Evolutionary conservation across 2,113 vertebrate species (phyloP), one percentile per base, ranked within the genome.

Genomic region (Notothenia coriiceps): DNA sequence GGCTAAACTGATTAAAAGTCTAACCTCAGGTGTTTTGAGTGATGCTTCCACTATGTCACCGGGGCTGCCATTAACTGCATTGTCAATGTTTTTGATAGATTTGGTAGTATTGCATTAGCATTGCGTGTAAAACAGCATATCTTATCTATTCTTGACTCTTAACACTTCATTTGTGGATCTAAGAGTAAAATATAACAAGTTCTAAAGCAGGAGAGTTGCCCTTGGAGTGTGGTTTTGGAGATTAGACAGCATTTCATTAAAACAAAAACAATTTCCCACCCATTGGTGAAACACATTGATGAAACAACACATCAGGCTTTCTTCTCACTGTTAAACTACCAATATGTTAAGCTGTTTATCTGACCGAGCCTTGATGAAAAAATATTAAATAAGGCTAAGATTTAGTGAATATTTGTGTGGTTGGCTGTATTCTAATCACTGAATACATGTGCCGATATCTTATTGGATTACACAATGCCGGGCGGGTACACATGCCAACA

Each of bases 201-300:
- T 2, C 40, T 70, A 8, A 47, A 46, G 61, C 8, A 29, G n/a
- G 13, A 50, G 18, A 50, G 35, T 33, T 46, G 17, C 11, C 49
- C 29, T 69, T 20, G 44, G 6, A 46, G 25, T 70, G 57, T 12
- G 35, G 11, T 10, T n/a, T 29, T 2, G 15, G 10, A 52, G 22
- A 71, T 47, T 46, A 67, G 17, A 60, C 1, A 2, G 2, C n/a
- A 63, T 33, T 20, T 10, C 17, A 50, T 70, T 46, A 64, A 64
- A 50, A 67, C 47, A 43, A 56, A 54, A 40, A n/a, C n/a, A 13
- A 57, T 33, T 44, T 60, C 66, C 72, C 59, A 64, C 33, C 72
- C 18, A 35, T 51, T 70, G 72, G 44, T 65, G 46, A 8, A 64
- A 65, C 22, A 29, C 44, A 63, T 51, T 64, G 56, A 57, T 70